Conservation (phyloP, 2,113 vertebrate genomes). For the Paracanthobrama guichenoti region DNA sequence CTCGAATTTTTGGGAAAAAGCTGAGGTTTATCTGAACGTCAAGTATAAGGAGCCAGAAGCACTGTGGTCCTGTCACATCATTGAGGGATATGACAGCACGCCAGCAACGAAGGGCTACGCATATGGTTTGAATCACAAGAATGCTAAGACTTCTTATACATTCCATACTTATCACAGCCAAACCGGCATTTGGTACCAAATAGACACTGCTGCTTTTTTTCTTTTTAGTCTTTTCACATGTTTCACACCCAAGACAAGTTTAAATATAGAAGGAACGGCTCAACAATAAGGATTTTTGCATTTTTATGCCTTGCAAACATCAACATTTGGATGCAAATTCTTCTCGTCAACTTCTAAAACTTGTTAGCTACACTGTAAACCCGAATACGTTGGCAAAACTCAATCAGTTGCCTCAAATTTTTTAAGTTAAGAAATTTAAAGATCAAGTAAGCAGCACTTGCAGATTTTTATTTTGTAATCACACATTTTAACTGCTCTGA, state of each 20-base stretch:
- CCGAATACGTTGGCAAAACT: too few relatives aligned
- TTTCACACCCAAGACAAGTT: conserved; percentile 19
- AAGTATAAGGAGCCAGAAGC: conserved; percentile 38
- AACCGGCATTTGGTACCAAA: conserved; percentile 37
- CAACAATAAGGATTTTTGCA: conserved; percentile 7
- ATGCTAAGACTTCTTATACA: conserved; percentile 31
- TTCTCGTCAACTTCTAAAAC: neutral
- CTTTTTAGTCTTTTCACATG: conserved; percentile 12
- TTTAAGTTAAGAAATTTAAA: too few relatives aligned
- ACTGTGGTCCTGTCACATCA: conserved; percentile 52
- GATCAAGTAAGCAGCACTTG: too few relatives aligned
- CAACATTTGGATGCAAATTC: neutral
- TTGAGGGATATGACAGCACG: conserved; percentile 46
- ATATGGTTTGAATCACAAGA: conserved; percentile 67
- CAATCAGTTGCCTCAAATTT: too few relatives aligned
- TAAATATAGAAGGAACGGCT: neutral
- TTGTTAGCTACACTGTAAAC: too few relatives aligned
- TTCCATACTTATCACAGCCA: conserved; percentile 39
- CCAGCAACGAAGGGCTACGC: conserved; percentile 60
- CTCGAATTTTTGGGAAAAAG: conserved; percentile 10
- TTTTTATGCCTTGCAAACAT: neutral
- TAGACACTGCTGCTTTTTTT: neutral
- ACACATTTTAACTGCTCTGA: too few relatives aligned
- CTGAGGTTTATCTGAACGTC: conserved; percentile 12
- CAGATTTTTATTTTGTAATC: too few relatives aligned